Evolutionary conservation across 2,888 invertebrate species (phyloP).

Genomic region (Abrostola triplasia): DNA sequence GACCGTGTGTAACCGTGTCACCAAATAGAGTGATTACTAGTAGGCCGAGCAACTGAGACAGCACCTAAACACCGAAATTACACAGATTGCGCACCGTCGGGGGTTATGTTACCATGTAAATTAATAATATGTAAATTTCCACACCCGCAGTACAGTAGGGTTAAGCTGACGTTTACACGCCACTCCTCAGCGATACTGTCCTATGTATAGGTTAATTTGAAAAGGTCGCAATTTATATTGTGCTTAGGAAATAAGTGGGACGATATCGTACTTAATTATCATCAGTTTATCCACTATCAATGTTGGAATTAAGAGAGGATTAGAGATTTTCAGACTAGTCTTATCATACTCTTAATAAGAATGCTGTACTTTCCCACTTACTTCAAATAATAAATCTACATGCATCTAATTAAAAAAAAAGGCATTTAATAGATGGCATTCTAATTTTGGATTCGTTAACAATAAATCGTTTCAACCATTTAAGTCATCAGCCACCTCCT

Average conservation of each 20-base stretch:
- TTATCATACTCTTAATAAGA: no score
- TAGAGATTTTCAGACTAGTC: no score
- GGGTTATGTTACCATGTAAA: conserved; percentile 79
- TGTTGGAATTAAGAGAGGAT: no score
- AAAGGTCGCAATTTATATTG: conserved; percentile 61
- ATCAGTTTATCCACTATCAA: no score
- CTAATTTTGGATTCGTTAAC: no score
- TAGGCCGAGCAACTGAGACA: conserved; percentile 56
- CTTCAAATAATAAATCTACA: no score
- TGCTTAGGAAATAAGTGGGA: conserved; percentile 44
- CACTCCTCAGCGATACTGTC: conserved; percentile 61
- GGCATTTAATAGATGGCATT: no score
- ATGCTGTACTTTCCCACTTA: no score
- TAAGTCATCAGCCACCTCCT: no score
- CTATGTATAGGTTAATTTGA: conserved; percentile 68
- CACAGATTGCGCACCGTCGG: conserved; percentile 79
- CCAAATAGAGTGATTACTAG: conserved; percentile 57
- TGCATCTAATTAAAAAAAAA: no score
- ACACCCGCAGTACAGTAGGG: conserved; percentile 65
- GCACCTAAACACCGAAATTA: conserved; percentile 81
- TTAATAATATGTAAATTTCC: conserved; percentile 87
- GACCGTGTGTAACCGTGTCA: conserved; percentile 47
- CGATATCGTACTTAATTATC: no score
- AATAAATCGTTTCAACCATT: no score
- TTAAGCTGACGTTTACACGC: conserved; percentile 70